These are phyloP conservation scores for Gymnocheta viridis DNA, from an alignment of 2,888 invertebrate genomes.

Conservation along the genomic window DNA sequence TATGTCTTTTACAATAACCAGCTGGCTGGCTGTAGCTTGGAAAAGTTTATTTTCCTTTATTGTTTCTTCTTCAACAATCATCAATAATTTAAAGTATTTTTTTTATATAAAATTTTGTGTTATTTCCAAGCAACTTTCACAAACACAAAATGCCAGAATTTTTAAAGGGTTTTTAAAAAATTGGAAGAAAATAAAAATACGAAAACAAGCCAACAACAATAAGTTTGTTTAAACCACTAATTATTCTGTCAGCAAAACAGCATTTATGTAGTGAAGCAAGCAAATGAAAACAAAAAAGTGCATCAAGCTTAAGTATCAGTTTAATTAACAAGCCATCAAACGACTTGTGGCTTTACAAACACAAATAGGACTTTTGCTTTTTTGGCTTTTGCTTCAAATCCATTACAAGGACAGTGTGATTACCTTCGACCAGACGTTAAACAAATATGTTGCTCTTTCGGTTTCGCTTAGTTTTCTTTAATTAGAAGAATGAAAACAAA, in stretches of 20 bases:
- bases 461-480: neutral
- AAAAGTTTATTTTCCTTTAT: neutral
- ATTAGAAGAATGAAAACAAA: neutral
- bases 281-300: neutral
- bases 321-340: constrained; percentile 49
- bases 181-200: too few relatives aligned
- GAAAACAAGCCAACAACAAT: neutral
- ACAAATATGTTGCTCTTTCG: neutral
- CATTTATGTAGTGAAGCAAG: neutral
- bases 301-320: constrained; percentile 37
- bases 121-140: neutral
- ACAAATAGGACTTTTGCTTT: constrained; percentile 1
- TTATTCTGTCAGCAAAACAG: neutral
- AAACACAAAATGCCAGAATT: neutral
- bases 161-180: neutral
- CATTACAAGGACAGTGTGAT: constrained; percentile 12
- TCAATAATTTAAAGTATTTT: neutral
- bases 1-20: neutral
- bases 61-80: neutral
- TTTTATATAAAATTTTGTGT: neutral
- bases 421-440: constrained; percentile 56
- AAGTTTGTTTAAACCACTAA: neutral
- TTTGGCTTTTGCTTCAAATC: neutral
- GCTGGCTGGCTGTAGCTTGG: neutral
- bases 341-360: constrained; percentile 19